phyloP scores from a whole-genome alignment of 2,113 vertebrate species.

The Macrotis lagotis region DNA sequence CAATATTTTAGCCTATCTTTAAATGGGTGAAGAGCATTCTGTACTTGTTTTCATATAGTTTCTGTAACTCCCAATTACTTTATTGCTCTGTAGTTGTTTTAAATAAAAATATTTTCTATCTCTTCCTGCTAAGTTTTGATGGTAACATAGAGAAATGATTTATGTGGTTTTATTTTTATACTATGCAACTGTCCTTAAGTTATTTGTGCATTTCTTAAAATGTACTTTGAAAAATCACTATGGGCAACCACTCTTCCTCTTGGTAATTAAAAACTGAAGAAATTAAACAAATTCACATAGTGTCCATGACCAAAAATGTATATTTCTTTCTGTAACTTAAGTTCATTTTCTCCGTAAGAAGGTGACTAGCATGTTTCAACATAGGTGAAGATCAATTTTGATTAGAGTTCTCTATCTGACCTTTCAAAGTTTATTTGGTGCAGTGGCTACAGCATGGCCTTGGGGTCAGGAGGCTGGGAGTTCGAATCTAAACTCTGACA shows the following conservation, averaged over 20 bases:
- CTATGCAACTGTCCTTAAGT: neutral
- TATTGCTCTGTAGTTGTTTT: neutral
- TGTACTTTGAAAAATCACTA: neutral
- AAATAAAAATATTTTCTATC: neutral
- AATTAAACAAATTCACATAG: neutral
- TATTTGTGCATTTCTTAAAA: neutral
- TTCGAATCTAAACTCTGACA: too few relatives aligned
- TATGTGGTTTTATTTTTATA: neutral
- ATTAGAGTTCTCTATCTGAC: neutral
- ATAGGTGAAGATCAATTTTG: neutral
- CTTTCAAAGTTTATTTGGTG: neutral
- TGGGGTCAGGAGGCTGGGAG: too few relatives aligned
- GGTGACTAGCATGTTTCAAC: neutral
- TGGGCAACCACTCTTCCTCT: neutral
- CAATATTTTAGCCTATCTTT: neutral
- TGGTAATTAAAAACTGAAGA: neutral
- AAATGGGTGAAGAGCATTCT: neutral
- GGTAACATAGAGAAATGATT: neutral
- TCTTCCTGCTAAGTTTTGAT: neutral
- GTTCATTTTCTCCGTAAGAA: neutral
- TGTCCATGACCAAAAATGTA: neutral
- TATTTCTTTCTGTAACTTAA: neutral
- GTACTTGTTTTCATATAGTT: neutral
- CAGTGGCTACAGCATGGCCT: too few relatives aligned
- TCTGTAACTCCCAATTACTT: neutral